phyloP scores from a whole-genome alignment of 2,888 invertebrate species.

The Anticlea derivata region DNA sequence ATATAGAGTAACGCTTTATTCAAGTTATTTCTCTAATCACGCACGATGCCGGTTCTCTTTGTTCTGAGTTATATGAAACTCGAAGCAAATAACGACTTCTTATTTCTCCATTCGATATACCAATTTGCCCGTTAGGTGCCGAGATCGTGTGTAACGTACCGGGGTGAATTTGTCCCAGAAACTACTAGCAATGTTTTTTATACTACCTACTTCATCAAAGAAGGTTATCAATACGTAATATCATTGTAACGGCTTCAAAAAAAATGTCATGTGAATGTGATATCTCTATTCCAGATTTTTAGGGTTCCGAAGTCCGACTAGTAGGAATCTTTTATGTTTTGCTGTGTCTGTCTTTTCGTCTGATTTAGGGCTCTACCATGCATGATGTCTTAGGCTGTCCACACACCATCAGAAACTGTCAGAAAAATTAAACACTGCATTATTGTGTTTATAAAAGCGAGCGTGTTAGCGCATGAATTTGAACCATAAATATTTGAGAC shows the following conservation, averaged over 20 bases:
- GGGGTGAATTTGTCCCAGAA: conserved; percentile 23
- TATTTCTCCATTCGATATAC: conserved; percentile 36
- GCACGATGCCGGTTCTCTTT: conserved; percentile 26
- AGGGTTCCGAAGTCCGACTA: no score
- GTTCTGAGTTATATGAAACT: conserved; percentile 35
- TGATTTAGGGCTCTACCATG: no score
- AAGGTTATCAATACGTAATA: neutral
- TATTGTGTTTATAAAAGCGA: no score
- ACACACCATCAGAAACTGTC: no score
- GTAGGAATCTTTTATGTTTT: no score
- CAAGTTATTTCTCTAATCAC: conserved; percentile 33
- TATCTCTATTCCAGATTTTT: no score
- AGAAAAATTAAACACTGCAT: no score
- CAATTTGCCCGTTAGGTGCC: conserved; percentile 35
- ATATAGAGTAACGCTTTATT: conserved; percentile 16
- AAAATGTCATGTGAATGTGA: no score
- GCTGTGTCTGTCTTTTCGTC: no score
- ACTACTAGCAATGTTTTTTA: conserved; percentile 1
- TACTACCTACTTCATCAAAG: neutral
- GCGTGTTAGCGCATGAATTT: no score
- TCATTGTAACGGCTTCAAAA: neutral
- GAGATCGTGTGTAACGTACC: conserved; percentile 29
- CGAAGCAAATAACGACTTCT: conserved; percentile 36
- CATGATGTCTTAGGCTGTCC: no score
- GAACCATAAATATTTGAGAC: no score